Evolutionary conservation across 2,888 invertebrate genomes (phyloP).

Genomic region (Atethmia centrago): DNA sequence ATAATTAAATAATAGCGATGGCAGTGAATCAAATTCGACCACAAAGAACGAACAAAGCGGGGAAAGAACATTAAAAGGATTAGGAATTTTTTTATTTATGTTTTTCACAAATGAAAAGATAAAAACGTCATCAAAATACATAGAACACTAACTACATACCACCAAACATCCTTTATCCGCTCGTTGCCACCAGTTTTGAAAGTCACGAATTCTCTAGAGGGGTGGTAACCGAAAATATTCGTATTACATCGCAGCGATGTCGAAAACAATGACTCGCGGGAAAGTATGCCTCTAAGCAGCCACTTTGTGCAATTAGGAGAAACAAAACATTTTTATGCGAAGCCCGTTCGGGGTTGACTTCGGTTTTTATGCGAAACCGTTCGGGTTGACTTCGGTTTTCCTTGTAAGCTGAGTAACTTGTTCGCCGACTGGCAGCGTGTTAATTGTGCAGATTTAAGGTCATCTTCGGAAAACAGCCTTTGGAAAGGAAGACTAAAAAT

Average conservation of each 20-base stretch:
- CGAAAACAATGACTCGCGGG: conserved; percentile 89
- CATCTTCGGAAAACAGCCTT: conserved; percentile 29
- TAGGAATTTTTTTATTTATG: not conserved
- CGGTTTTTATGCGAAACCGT: conserved; percentile 75
- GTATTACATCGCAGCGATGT: conserved; percentile 83
- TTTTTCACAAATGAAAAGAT: not conserved
- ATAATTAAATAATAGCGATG: not conserved
- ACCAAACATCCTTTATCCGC: conserved; percentile 71
- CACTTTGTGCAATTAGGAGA: conserved; percentile 89
- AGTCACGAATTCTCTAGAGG: conserved; percentile 84
- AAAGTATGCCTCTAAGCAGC: conserved; percentile 85
- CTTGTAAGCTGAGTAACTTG: conserved; percentile 64
- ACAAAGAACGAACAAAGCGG: too few species aligned
- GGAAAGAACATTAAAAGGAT: not conserved
- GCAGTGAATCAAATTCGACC: not conserved
- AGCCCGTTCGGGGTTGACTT: conserved; percentile 70
- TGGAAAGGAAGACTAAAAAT: not conserved
- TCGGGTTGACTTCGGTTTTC: conserved; percentile 66
- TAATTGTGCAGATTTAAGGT: conserved; percentile 57
- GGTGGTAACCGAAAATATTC: conserved; percentile 84
- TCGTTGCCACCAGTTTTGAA: conserved; percentile 79
- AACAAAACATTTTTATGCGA: conserved; percentile 89
- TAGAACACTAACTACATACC: conserved; percentile 40
- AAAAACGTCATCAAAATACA: conserved; percentile 9
- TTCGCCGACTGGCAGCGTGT: conserved; percentile 42